Conservation (phyloP, 2,888 invertebrate species). For the Gortyna flavago region DNA sequence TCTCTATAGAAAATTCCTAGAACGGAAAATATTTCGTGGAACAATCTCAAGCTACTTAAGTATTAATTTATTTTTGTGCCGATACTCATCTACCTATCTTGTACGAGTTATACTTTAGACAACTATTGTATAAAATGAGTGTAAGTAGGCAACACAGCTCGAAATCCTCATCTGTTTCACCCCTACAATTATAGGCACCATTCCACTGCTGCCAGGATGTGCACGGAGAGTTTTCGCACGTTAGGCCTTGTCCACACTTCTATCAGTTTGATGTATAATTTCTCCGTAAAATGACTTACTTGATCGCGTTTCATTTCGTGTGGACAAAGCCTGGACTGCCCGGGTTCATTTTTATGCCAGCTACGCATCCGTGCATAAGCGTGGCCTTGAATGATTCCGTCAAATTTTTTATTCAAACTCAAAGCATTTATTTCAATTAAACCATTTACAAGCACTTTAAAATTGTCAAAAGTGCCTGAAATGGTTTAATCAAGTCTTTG, state of each 20-base stretch:
- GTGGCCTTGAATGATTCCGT: not conserved
- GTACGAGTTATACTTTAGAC: not conserved
- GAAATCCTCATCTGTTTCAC: slow-evolving; percentile 1
- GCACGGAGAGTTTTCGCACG: not conserved
- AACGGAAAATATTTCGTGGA: not conserved
- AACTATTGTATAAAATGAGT: not conserved
- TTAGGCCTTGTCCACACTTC: not conserved
- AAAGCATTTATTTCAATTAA: no score
- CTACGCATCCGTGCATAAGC: not conserved
- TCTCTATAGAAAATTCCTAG: not conserved
- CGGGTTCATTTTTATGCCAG: not conserved
- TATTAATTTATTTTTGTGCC: not conserved
- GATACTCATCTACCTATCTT: not conserved
- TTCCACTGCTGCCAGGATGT: not conserved
- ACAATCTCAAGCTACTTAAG: no score
- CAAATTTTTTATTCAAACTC: no score
- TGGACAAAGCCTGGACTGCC: not conserved
- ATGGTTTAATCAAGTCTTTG: no score
- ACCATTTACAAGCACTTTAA: no score
- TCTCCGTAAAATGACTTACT: not conserved
- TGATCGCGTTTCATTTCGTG: not conserved
- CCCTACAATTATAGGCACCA: not conserved
- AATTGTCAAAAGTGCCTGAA: no score
- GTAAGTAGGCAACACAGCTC: not conserved
- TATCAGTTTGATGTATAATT: not conserved